Evolutionary conservation across 2,888 invertebrate genomes (phyloP), one percentile per base, ranked within the genome.

Genomic region (Gari tellinella): DNA sequence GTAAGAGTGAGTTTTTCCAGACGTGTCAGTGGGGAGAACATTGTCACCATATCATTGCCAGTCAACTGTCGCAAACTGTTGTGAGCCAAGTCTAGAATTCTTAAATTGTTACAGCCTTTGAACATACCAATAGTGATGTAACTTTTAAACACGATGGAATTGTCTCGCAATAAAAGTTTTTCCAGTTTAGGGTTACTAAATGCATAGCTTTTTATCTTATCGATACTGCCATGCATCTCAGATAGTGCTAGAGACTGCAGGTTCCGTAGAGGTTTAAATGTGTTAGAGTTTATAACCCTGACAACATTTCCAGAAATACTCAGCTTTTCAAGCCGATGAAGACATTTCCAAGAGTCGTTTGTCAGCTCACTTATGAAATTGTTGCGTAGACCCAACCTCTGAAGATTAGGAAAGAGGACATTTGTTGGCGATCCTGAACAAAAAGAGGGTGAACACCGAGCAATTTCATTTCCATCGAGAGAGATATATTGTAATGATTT

Each of bases 231-330:
- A 7, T 41, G 43, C 41, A 68, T 48, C 17, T 68, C 23, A 12
- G 26, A 31, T 4, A 68, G 8, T 0, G 48, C 17, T 7, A 68
- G 62, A 4, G 25, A 31, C 38, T 43, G 23, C 1, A 68, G 26
- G 15, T n/a, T 56, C n/a, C 12, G 26, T n/a, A 68, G 37, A n/a
- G 43, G 37, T 1, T 45, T 31, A 25, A 68, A 68, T 7, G 57
- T 68, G 26, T 73, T 70, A 21, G 57, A 46, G 10, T 31, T 4
- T 31, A 31, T 31, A 7, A 31, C 31, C 31, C 31, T 31, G 31
- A 31, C 31, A 31, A 31, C 31, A 10, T 31, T 31, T 4, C 31
- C 31, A 10, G 31, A 31, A 4, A 31, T 7, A 31, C 31, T 31
- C 4, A 31, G 31, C 10, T 31, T 31, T 7, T 31, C 10, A 7